Evolutionary conservation across 2,888 invertebrate species (phyloP), one percentile per base, ranked within the genome.

Genomic region (Lacanobia wlatinum): DNA sequence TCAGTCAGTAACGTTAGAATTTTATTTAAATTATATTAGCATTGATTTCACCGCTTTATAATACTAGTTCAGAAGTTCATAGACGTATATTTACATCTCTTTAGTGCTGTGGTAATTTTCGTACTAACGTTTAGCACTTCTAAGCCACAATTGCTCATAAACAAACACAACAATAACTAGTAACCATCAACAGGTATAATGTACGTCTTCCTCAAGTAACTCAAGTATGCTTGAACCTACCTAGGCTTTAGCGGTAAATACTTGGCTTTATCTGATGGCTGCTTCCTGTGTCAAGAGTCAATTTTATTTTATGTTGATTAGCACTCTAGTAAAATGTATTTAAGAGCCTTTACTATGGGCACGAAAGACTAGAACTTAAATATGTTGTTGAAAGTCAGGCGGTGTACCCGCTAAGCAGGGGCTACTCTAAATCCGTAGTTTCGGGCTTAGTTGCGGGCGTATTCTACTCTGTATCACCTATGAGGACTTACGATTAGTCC

Each of bases 251-350:
- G 48, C 40, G 18, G 69, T 76, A 69, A 76, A 69, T 18, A 52
- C 38, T 68, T 46, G 34, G 46, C 7, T 76, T 76, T 76, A 73
- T 73, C 46, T 48, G 77, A 76, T 28, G 77, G 6, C 12, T 46
- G 38, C 70, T 69, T 69, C 73, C 77, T 76, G 70, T 52, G 69
- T 48, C 58, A 76, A 46, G 46, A 73, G 70, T 46, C 70, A 76
- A 69, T 68, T 40, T 5, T 59, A 73, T 76, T 68, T 76, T 21
- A 59, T 38, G 69, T 23, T 6, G n/a, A 76, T 73, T 58, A 50
- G 50, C 16, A 23, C 18, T 68, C 38, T 38, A 68, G 38, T 52
- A 21, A 46, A 46, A 48, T 21, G 28, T 23, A 34, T 55, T 48
- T 46, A 46, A 38, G 55, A 48, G 18, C 18, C 14, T n/a, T 74